Percentiles rank a stretch among this genome's conserved stretches.
Evolutionary conservation across 2,797 vertebrate species (phyloP).

Genomic region (Nyctalus aviator): DNA sequence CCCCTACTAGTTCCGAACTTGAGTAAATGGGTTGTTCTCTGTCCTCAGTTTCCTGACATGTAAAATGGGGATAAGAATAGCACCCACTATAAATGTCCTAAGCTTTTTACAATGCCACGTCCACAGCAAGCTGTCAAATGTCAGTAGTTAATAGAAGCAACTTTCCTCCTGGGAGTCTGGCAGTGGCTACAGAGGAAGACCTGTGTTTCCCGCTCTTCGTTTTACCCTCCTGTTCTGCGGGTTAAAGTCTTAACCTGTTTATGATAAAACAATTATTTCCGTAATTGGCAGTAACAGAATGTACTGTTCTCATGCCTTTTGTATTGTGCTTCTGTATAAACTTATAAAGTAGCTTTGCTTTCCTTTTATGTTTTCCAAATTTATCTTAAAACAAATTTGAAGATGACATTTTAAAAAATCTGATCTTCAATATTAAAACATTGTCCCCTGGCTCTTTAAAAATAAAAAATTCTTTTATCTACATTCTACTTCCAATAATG

Average conservation of each 20-base stretch:
- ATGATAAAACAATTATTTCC: not conserved
- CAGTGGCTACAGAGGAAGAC: not conserved
- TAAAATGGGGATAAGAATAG: not conserved
- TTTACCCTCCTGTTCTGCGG: not conserved
- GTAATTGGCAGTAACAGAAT: not conserved
- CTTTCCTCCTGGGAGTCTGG: not conserved
- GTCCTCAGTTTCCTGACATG: not conserved
- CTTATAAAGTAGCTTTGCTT: slow-evolving; percentile 27
- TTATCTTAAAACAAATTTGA: slow-evolving; percentile 30
- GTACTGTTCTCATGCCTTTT: not conserved
- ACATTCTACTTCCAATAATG: not conserved
- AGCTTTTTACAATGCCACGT: not conserved
- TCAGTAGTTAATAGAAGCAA: not conserved
- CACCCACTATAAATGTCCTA: not conserved
- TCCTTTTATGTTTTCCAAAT: slow-evolving; percentile 12
- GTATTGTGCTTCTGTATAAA: slow-evolving; percentile 29
- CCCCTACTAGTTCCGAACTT: not conserved
- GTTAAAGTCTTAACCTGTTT: not conserved
- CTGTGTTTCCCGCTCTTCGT: not conserved
- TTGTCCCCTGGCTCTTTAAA: not conserved
- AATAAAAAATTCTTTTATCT: not conserved
- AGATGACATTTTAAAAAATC: not conserved
- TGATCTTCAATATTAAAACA: slow-evolving; percentile 8
- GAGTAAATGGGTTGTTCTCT: not conserved
- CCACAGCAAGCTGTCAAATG: not conserved